Conservation (phyloP, 2,113 vertebrate genomes). For the Odontophorus gujanensis region DNA sequence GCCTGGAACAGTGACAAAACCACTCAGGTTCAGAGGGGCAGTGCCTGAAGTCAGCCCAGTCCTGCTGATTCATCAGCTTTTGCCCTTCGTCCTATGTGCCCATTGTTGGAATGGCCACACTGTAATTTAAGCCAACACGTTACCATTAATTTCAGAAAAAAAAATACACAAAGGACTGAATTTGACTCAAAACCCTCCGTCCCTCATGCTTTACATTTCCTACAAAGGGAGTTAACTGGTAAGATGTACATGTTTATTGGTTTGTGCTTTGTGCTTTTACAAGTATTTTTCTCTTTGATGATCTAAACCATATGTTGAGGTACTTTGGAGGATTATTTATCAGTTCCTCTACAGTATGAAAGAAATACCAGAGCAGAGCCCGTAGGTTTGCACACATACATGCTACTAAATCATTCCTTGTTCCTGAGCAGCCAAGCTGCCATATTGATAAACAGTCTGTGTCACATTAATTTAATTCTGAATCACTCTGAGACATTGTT, state of each 20-base stretch:
- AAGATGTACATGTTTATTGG: conserved; percentile 70
- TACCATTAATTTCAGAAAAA: conserved; percentile 64
- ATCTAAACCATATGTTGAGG: conserved; percentile 79
- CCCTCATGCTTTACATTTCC: conserved; percentile 69
- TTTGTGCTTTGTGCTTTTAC: conserved; percentile 71
- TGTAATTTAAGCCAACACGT: conserved; percentile 61
- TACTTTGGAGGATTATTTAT: conserved; percentile 78
- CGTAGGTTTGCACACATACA: conserved; percentile 65
- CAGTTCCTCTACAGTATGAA: conserved; percentile 71
- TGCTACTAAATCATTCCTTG: conserved; percentile 70
- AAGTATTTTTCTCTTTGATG: conserved; percentile 77
- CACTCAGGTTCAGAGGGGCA: neutral
- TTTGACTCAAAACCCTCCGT: conserved; percentile 51
- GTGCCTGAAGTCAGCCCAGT: neutral
- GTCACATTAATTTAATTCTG: conserved; percentile 76
- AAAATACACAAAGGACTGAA: conserved; percentile 66
- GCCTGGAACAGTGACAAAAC: neutral
- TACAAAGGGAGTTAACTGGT: conserved; percentile 68
- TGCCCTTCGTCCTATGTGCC: conserved; percentile 10
- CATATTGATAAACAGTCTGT: conserved; percentile 70
- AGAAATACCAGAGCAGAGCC: conserved; percentile 70
- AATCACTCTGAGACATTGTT: conserved; percentile 74
- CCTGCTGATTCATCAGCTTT: conserved; percentile 1
- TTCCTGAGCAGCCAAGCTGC: conserved; percentile 59
- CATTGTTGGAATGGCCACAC: conserved; percentile 1